Base-by-base conservation (phyloP, 2,113 vertebrate genomes). In the Oceanodroma tethys region DNA sequence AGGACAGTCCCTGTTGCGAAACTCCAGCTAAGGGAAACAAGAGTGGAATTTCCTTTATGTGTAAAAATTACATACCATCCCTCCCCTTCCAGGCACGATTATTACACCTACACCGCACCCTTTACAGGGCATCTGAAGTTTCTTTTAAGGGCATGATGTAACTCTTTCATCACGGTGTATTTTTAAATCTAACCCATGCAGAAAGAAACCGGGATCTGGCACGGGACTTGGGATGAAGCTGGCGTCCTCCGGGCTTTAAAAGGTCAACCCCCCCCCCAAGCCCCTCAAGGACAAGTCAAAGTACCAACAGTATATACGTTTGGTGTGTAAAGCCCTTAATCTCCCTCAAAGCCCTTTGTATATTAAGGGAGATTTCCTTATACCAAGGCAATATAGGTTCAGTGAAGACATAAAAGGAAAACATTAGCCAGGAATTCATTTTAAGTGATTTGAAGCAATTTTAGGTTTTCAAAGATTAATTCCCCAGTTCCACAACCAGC, bases 271-370 rank as follows among this genome's bases (percentile, higher is more conserved):
- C 30, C 26, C 22, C 25, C 42, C 42, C 34, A 3, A n/a, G 11
- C 11, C 11, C 17, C 45, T 18, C 86, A 78, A 83, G 75, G 58
- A 38, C 47, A 18, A 56, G 8, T 1, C 73, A n/a, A 32, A 5
- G 8, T 9, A 13, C 73, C 55, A 8, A 4, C 11, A 30, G 7
- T 1, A 5, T 3, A 0, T 1, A 43, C 1, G 5, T 12, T 5
- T 14, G 74, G 52, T 7, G 13, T 22, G 48, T 16, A 47, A 80
- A 68, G 12, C 36, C 3, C 45, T 25, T 7, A 11, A 72, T 25
- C 67, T 11, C 40, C 40, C 30, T 6, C 52, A 43, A 60, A 76
- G 21, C 11, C 59, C 11, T 0, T 8, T 47, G 43, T 6, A 19
- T 5, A 8, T 5, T 50, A 63, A 56, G 3, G 52, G 5, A n/a